Evolutionary conservation across 2,797 vertebrate species (phyloP), one percentile per base, ranked within the genome.

Genomic region (Cyclura pinguis): DNA sequence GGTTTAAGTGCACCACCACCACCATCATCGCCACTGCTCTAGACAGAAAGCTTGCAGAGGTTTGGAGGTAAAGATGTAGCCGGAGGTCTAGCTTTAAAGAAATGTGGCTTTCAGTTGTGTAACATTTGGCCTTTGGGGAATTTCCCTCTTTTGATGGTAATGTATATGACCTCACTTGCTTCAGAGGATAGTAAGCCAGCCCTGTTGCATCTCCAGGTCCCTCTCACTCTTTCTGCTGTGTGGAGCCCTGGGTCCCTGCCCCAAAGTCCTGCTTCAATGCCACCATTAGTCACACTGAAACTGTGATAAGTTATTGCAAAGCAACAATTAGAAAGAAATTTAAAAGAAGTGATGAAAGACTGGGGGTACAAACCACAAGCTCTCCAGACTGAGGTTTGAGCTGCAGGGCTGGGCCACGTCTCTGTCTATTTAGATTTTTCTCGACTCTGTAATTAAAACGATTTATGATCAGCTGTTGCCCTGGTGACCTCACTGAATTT

Each of bases 401-500:
- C 50, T 50, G 50, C 14, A 55, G 57, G 32, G 35, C 16, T 52
- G 67, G 67, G 18, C 12, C 27, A 24, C 38, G 47, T 69, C 52
- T 77, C 3, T 47, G 27, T 52, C 47, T 9, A 59, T 88, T 86
- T 82, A 67, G 59, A 86, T 80, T 87, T 42, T 89, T 47, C 67
- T 42, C 64, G 27, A 59, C 69, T 84, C 72, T 84, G 64, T 64
- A 47, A 78, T 73, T 84, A 84, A 55, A 87, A 80, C 80, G 88
- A 90, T 90, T 87, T 87, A 85, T 50, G 27, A 90, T 87, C 88
- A 74, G 38, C 74, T 14, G 55, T 87, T 27, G 67, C 88, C 81
- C 85, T 87, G 64, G 74, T 55, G 74, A 92, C 91, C 91, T 76
- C 62, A 80, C 85, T 74, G 88, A 81, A 89, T 92, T 89, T 87